Base-by-base conservation (phyloP, 53 echinoderm and acorn worm species). In the Echinometra lucunter region DNA sequence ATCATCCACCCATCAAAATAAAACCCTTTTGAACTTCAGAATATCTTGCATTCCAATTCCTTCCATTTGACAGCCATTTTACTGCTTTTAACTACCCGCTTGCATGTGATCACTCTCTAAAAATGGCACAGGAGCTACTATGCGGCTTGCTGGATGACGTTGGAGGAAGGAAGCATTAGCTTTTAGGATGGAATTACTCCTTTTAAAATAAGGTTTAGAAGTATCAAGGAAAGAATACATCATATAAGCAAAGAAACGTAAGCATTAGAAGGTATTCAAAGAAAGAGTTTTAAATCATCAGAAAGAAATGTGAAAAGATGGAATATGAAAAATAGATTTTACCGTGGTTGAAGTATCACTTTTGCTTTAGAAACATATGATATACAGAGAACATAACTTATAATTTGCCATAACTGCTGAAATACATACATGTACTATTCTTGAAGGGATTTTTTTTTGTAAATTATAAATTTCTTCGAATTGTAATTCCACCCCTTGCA, bases 11-110 rank as follows among this genome's bases (percentile, higher is more conserved):
- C 42, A 81, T 81, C 81, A 81, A 81, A 81, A 2, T 18, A 1
- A 81, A 81, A 81, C 42, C 40, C 32, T 32, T 81, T 44, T 81
- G 81, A 81, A 81, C 81, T 81, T 81, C 44, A 44, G 40, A 81
- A 81, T 81, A 81, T 44, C 81, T 81, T 6, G 19, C 81, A 81
- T 81, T 38, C 81, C 81, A 42, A 19, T 21, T 81, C 25, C 81
- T 5, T 40, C 81, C 69, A 42, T 44, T 81, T 42, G 40, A 38
- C 81, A 38, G 38, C 44, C 44, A 81, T 81, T 81, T 42, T 18
- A 44, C 44, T 81, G 81, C 44, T 44, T 44, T 44, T 81, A 81
- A 44, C 81, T 81, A 25, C 81, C 42, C 44, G 9, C 30, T 69
- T 69, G 34, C 69, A 32, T 32, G 69, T 15, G 8, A 69, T 69